Evolutionary conservation across 2,113 vertebrate species (phyloP).

Genomic region (Phyllostomus hastatus): DNA sequence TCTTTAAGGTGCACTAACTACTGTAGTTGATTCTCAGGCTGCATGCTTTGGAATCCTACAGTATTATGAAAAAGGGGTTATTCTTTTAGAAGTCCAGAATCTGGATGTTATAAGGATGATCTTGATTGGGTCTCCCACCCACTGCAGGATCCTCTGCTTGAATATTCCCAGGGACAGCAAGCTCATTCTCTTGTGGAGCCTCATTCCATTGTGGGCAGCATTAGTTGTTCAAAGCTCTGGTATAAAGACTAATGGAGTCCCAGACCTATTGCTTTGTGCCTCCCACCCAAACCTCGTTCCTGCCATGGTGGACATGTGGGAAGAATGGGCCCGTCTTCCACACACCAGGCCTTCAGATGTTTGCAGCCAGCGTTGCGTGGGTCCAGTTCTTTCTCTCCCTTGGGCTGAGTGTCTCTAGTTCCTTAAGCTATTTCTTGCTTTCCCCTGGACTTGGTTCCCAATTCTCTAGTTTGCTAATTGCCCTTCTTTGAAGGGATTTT

Average conservation of each 20-base stretch:
- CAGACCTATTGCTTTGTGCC: background rate
- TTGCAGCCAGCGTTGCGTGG: background rate
- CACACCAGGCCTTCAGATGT: background rate
- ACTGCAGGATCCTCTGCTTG: background rate
- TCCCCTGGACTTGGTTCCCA: background rate
- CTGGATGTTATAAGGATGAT: background rate
- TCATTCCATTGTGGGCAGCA: background rate
- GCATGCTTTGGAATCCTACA: background rate
- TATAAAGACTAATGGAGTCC: background rate
- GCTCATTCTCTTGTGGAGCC: background rate
- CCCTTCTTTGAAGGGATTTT: background rate
- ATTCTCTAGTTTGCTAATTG: background rate
- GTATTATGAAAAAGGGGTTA: background rate
- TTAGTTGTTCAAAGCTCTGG: background rate
- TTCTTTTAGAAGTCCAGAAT: background rate
- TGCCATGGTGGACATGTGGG: accelerated
- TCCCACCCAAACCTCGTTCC: background rate
- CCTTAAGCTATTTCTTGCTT: background rate
- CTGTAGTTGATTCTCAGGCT: background rate
- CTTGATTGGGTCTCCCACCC: background rate
- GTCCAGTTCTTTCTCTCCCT: background rate
- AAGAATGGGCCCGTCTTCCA: too few relatives aligned
- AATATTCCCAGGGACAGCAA: background rate
- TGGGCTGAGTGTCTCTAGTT: background rate
- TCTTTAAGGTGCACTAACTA: too few relatives aligned